A percentile compares a stretch with the other conserved stretches of the same genome.
phyloP scores from a whole-genome alignment of 2,888 invertebrate genomes.

The Hirtodrosophila confusa region DNA sequence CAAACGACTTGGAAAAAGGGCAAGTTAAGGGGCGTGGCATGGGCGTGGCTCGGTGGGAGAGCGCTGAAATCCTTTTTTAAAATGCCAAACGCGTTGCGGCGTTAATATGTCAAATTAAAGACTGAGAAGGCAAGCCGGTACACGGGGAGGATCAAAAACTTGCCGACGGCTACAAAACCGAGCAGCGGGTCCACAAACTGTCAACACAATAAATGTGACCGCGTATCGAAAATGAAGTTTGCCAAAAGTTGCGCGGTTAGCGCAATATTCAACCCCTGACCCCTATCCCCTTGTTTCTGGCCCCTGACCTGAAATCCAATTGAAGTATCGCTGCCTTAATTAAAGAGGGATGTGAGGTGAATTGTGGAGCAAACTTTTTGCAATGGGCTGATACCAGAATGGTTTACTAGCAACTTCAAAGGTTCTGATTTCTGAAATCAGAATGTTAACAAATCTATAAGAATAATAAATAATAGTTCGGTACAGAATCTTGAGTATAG shows the following conservation, averaged over 20 bases:
- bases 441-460: no score
- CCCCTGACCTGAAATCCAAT: constrained; percentile 53
- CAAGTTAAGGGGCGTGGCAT: constrained; percentile 29
- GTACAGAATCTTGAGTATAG: no score
- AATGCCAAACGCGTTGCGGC: constrained; percentile 73
- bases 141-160: constrained; percentile 40
- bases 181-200: constrained; percentile 52
- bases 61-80: constrained; percentile 63
- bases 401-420: no score
- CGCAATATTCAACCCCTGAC: constrained; percentile 29
- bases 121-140: constrained; percentile 15
- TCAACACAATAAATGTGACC: constrained; percentile 68
- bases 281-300: background rate
- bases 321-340: constrained; percentile 60
- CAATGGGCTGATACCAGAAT: constrained; percentile 6
- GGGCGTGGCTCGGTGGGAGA: constrained; percentile 17
- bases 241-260: constrained; percentile 55
- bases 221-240: constrained; percentile 61
- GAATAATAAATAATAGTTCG: no score
- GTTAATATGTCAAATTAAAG: constrained; percentile 72
- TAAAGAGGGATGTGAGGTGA: constrained; percentile 39
- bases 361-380: constrained; percentile 21
- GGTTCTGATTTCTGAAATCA: no score
- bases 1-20: constrained; percentile 69
- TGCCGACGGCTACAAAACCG: constrained; percentile 50